A percentile compares a stretch with the other conserved stretches of the same genome.
These are phyloP conservation scores for Lasiurus borealis DNA, from an alignment of 2,113 vertebrate species.

Conservation along the genomic window DNA sequence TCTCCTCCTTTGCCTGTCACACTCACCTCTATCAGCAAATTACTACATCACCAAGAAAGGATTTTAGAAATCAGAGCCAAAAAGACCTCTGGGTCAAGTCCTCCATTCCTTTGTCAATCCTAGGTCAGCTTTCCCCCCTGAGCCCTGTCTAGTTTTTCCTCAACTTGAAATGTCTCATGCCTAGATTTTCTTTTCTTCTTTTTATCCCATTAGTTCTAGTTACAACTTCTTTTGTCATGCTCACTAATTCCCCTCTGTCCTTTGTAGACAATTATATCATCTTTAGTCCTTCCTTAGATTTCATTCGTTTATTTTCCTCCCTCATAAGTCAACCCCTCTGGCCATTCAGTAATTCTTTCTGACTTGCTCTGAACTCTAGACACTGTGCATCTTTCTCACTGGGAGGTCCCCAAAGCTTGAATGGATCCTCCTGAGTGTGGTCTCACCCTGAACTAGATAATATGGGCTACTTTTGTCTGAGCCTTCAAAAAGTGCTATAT, in stretches of 20 bases:
- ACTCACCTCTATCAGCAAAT: background rate
- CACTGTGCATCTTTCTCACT: background rate
- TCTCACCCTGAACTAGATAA: background rate
- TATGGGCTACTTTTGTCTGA: background rate
- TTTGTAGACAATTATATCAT: conserved; percentile 53
- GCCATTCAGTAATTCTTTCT: conserved; percentile 49
- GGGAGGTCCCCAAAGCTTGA: background rate
- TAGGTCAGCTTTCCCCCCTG: background rate
- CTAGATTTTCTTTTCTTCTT: conserved; percentile 23
- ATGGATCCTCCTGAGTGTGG: background rate
- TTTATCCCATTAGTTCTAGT: conserved; percentile 56
- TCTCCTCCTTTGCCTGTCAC: background rate
- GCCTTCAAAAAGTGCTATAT: background rate
- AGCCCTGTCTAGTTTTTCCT: conserved; percentile 38
- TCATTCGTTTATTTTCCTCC: conserved; percentile 4
- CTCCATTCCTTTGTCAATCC: conserved; percentile 23
- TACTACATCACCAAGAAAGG: background rate
- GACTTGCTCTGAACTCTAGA: conserved; percentile 4
- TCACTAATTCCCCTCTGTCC: conserved; percentile 39
- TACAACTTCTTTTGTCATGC: conserved; percentile 29
- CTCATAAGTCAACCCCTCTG: conserved; percentile 24
- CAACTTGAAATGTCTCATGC: conserved; percentile 30
- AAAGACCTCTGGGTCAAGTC: conserved; percentile 42
- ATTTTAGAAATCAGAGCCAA: conserved; percentile 53
- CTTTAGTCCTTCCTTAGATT: conserved; percentile 37